A percentile compares a stretch with the other conserved stretches of the same genome.
Evolutionary conservation across 35 echinoderm and acorn worm genomes (phyloP).

Genomic region (Heliocidaris erythrogramma): DNA sequence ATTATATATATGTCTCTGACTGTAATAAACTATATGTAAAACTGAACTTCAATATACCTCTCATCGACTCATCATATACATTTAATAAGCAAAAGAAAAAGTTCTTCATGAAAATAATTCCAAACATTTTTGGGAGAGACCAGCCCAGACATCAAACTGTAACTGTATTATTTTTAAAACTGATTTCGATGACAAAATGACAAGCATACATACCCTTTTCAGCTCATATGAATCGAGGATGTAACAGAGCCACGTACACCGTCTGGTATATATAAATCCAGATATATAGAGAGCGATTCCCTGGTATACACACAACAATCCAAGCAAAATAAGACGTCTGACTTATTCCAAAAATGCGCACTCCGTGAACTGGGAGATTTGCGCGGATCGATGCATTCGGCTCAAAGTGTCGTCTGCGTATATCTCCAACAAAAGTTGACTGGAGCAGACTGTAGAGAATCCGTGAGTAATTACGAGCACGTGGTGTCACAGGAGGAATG

Average conservation of each 20-base stretch:
- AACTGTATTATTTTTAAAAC: too few species aligned
- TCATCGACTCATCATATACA: too few species aligned
- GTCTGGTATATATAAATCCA: not conserved
- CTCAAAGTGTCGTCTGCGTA: conserved; percentile 20
- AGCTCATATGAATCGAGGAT: not conserved
- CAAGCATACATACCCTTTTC: not conserved
- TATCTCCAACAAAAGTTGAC: not conserved
- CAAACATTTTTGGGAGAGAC: too few species aligned
- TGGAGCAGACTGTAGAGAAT: not conserved
- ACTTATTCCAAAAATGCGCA: conserved; percentile 21
- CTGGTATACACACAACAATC: not conserved
- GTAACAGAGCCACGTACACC: not conserved
- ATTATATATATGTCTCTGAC: too few species aligned
- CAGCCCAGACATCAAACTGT: too few species aligned
- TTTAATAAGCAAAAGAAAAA: too few species aligned
- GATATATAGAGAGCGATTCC: not conserved
- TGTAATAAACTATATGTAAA: too few species aligned
- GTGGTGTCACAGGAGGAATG: not conserved
- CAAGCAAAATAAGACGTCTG: not conserved
- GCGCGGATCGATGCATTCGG: not conserved
- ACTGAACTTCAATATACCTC: too few species aligned
- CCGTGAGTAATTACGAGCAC: not conserved
- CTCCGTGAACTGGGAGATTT: conserved; percentile 1
- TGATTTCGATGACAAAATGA: too few species aligned
- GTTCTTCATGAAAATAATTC: too few species aligned